Evolutionary conservation across 2,888 invertebrate genomes (phyloP).

Genomic region (Salpingus planirostris): DNA sequence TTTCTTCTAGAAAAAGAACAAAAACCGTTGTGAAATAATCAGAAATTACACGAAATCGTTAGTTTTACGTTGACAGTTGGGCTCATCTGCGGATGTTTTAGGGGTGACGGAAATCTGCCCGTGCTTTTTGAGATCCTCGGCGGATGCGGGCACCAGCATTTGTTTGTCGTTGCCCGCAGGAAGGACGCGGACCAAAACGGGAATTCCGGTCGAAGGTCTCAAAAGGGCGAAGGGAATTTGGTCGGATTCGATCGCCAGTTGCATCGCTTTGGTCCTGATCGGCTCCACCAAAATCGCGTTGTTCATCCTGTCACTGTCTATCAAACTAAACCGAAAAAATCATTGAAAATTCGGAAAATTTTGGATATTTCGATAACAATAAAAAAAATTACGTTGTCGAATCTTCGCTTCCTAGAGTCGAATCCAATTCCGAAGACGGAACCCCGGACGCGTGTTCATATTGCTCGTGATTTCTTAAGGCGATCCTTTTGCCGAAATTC

Average conservation of each 20-base stretch:
- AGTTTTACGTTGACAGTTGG: slow-evolving; percentile 1
- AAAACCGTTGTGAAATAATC: neutral
- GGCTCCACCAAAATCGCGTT: slow-evolving; percentile 60
- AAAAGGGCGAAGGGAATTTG: slow-evolving; percentile 64
- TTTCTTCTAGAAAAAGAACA: too few relatives aligned
- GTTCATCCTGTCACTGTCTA: too few relatives aligned
- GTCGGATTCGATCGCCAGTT: slow-evolving; percentile 51
- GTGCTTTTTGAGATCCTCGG: slow-evolving; percentile 57
- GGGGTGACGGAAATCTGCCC: slow-evolving; percentile 49
- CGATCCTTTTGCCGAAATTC: slow-evolving; percentile 47
- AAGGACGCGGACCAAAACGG: slow-evolving; percentile 60
- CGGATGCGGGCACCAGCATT: slow-evolving; percentile 64
- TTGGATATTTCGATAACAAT: too few relatives aligned
- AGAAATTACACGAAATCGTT: neutral
- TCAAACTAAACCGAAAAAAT: too few relatives aligned
- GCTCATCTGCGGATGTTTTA: too few relatives aligned
- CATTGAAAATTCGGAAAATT: too few relatives aligned
- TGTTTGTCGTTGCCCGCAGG: slow-evolving; percentile 46
- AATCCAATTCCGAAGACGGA: too few relatives aligned
- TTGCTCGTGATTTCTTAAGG: slow-evolving; percentile 49
- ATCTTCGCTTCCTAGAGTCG: too few relatives aligned
- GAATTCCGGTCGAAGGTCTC: slow-evolving; percentile 56
- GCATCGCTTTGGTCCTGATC: slow-evolving; percentile 64
- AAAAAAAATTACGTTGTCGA: too few relatives aligned
- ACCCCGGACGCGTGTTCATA: slow-evolving; percentile 49